These are phyloP conservation scores for Synergus japonicus DNA, from an alignment of 2,888 invertebrate genomes.

Conservation along the genomic window DNA sequence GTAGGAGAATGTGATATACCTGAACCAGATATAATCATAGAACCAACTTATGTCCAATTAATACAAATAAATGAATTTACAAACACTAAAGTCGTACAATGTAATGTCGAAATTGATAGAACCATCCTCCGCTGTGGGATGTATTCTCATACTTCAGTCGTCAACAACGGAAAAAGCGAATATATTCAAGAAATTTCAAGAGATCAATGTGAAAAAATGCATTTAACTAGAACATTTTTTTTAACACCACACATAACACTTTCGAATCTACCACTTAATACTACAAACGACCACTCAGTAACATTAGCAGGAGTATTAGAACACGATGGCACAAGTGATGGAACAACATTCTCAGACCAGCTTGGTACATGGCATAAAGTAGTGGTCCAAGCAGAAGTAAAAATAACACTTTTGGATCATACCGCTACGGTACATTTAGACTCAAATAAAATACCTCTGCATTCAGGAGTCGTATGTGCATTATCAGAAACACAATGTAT, in stretches of 20 bases:
- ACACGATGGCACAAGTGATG: slow-evolving; percentile 39
- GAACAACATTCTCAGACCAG: slow-evolving; percentile 45
- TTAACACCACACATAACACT: neutral
- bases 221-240: neutral
- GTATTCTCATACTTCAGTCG: slow-evolving; percentile 46
- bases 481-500: slow-evolving; percentile 41
- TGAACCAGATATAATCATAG: neutral
- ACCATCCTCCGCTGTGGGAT: slow-evolving; percentile 43
- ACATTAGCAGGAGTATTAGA: neutral
- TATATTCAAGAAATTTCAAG: slow-evolving; percentile 42
- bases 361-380: slow-evolving; percentile 52
- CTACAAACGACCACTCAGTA: neutral
- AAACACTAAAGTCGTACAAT: neutral
- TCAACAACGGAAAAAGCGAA: slow-evolving; percentile 43
- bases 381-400: slow-evolving; percentile 46
- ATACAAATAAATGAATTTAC: neutral
- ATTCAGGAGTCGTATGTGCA: slow-evolving; percentile 38
- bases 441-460: slow-evolving; percentile 43
- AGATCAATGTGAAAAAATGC: neutral
- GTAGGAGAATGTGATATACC: slow-evolving; percentile 6
- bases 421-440: slow-evolving; percentile 25
- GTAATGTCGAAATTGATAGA: neutral
- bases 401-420: slow-evolving; percentile 40
- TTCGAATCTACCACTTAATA: neutral
- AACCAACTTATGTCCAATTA: neutral